Conservation (phyloP, 2,113 vertebrate genomes). For the Larimichthys polyactis region DNA sequence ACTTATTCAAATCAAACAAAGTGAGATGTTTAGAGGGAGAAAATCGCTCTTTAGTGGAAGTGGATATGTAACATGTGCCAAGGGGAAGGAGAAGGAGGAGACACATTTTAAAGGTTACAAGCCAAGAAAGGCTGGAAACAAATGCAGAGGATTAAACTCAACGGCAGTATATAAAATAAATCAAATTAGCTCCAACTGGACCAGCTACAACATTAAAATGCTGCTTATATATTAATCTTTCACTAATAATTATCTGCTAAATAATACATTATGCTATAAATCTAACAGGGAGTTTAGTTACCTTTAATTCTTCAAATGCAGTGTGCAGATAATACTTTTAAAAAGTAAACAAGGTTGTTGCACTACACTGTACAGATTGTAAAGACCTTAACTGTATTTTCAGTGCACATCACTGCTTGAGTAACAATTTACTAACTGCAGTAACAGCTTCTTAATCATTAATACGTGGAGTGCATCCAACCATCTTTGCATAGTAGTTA, state of each 20-base stretch:
- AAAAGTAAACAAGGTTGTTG: background rate
- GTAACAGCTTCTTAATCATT: conserved; percentile 57
- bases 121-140: background rate
- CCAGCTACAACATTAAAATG: conserved; percentile 16
- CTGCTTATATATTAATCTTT: background rate
- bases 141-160: background rate
- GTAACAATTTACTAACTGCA: conserved; percentile 58
- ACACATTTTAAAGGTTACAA: conserved; percentile 5
- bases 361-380: background rate
- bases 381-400: conserved; percentile 12
- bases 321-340: background rate
- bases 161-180: background rate
- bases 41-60: background rate
- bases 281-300: conserved; percentile 2
- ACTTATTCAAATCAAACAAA: conserved; percentile 9
- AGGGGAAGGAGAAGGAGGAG: background rate
- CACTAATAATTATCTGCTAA: conserved; percentile 8
- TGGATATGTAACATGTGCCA: background rate
- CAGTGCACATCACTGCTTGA: conserved; percentile 18
- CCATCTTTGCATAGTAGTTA: conserved; percentile 65
- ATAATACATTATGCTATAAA: conserved; percentile 1
- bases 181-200: background rate
- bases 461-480: conserved; percentile 63
- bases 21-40: background rate
- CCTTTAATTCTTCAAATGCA: conserved; percentile 14